phyloP scores from a whole-genome alignment of 2,888 invertebrate genomes.

The Phasia obesa region DNA sequence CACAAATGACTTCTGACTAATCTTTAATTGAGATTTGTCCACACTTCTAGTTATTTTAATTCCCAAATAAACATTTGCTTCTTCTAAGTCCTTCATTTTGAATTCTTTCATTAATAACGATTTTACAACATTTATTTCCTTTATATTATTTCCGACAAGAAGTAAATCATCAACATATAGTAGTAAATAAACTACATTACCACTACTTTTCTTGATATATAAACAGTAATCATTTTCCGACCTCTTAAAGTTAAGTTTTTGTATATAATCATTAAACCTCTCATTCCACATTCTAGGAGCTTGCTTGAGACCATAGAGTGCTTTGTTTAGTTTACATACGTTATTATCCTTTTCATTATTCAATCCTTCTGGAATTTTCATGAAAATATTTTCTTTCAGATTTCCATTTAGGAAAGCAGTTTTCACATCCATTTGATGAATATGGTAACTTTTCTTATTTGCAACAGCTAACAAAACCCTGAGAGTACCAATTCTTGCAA shows the following conservation, averaged over 20 bases:
- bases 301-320: background rate
- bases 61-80: background rate
- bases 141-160: background rate
- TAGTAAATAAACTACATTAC: conserved; percentile 5
- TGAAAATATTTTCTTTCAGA: too few relatives aligned
- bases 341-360: background rate
- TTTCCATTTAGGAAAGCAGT: too few relatives aligned
- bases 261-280: background rate
- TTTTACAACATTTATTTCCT: conserved; percentile 2
- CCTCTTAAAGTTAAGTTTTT: background rate
- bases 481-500: too few relatives aligned
- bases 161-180: conserved; percentile 3
- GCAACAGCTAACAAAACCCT: too few relatives aligned
- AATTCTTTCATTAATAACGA: conserved; percentile 1
- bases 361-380: too few relatives aligned
- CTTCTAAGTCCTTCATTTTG: too few relatives aligned
- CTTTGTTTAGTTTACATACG: conserved; percentile 5
- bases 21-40: background rate
- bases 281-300: too few relatives aligned
- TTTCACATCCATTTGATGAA: too few relatives aligned
- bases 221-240: conserved; percentile 9
- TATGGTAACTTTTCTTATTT: too few relatives aligned
- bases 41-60: background rate
- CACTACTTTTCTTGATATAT: background rate
- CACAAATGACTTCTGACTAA: too few relatives aligned